Conservation (phyloP, 2,797 vertebrate species). For the Lemur catta region DNA sequence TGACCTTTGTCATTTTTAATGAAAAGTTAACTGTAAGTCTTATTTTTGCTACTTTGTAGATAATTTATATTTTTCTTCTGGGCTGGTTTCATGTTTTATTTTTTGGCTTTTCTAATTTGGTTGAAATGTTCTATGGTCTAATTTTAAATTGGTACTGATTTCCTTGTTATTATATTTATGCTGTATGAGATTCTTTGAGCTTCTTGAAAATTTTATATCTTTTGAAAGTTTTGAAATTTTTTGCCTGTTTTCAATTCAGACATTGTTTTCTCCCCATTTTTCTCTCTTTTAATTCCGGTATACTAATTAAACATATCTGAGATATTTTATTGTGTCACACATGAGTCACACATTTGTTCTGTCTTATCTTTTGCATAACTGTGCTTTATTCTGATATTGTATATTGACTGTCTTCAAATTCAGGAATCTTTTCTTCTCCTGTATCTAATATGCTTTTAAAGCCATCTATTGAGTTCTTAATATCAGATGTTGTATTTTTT, state of each 20-base stretch:
- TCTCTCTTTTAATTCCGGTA: not conserved
- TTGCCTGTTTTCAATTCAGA: not conserved
- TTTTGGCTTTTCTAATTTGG: not conserved
- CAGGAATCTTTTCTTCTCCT: not conserved
- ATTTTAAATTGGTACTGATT: not conserved
- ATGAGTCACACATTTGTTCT: not conserved
- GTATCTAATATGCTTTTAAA: not conserved
- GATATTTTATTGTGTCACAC: not conserved
- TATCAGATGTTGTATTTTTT: not conserved
- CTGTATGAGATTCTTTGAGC: not conserved
- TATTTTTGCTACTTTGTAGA: not conserved
- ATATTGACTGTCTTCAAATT: not conserved
- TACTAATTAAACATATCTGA: not conserved
- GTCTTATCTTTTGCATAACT: not conserved
- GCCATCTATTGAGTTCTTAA: not conserved
- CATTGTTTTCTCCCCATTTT: not conserved
- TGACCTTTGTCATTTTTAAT: not conserved
- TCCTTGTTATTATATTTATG: not conserved
- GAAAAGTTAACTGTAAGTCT: not conserved
- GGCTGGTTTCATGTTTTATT: not conserved
- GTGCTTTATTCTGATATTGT: not conserved
- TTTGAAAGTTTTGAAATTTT: not conserved
- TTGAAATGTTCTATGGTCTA: not conserved
- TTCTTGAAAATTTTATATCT: not conserved
- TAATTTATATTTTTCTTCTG: not conserved